Base-by-base conservation (phyloP, 2,888 invertebrate species). In the Melanostoma mellinum region DNA sequence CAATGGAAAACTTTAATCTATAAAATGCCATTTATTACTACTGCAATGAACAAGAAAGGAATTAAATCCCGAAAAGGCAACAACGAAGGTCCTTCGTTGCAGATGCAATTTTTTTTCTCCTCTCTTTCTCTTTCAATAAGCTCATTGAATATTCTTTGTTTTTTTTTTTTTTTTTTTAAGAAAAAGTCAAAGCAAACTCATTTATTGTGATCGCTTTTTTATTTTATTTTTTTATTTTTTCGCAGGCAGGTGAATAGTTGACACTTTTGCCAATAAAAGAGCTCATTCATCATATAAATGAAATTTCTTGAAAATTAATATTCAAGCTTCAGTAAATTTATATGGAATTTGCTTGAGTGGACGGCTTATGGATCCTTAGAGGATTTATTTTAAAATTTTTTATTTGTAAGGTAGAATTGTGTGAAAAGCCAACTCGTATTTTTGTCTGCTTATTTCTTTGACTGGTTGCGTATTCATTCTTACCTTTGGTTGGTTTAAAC, bases 271-370 rank as follows among this genome's bases (percentile, higher is more conserved):
- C 58, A 68, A 35, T 74, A 52, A 77, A 77, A 55, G 53, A 56
- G 73, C 9, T 50, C 50, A 73, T 82, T 76, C 81, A 68, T 82
- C 72, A 73, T 52, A 52, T 52, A 77, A 82, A 77, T 73, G 77
- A 68, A 44, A 77, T 73, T 81, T 56, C 36, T 30, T 55, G 36
- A 9, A 53, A 58, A 80, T 44, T 75, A 76, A 52, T 71, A 71
- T 53, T 46, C 20, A 33, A 38, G 38, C 20, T 50, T 61, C 20
- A 20, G 20, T 20, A 20, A 20, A 20, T 20, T 20, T 20, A 20
- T 20, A 20, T 20, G 20, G 1, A 20, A 20, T 20, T 20, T 20
- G 20, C 20, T 20, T 20, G 20, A 20, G 20, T 20, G 20, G 20
- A 1, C 1, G 20, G 20, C 20, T 20, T 20, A 20, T 20, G 20